Conservation (phyloP, 2,113 vertebrate species). For the Cariama cristata region DNA sequence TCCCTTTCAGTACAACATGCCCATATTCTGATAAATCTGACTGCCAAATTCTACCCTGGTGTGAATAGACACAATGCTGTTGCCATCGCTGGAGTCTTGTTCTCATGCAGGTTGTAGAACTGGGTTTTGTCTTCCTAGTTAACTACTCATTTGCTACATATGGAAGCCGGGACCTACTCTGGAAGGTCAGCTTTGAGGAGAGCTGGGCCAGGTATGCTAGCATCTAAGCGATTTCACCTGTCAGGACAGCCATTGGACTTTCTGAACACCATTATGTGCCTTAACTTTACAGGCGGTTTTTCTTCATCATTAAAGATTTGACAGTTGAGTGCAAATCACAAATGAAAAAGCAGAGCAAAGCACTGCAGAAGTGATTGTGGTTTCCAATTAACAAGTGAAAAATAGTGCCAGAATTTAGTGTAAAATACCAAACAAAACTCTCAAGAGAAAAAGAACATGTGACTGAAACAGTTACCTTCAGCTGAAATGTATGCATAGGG, state of each 20-base stretch:
- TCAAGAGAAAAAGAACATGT: constrained; percentile 25
- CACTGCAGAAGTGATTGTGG: not conserved
- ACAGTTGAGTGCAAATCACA: not conserved
- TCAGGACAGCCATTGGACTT: not conserved
- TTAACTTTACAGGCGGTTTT: not conserved
- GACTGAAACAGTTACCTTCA: constrained; percentile 24
- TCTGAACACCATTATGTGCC: not conserved
- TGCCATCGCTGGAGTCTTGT: not conserved
- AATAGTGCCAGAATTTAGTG: not conserved
- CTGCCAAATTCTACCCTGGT: not conserved
- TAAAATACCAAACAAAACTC: constrained; percentile 21
- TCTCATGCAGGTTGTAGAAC: not conserved
- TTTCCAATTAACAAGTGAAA: constrained; percentile 37
- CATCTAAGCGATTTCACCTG: not conserved
- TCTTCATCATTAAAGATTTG: not conserved
- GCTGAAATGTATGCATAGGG: constrained; percentile 6
- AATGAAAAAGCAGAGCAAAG: constrained; percentile 10
- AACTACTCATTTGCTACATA: rapidly evolving
- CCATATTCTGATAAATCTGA: not conserved
- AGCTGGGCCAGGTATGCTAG: not conserved
- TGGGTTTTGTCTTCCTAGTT: not conserved
- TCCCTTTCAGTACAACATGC: not conserved
- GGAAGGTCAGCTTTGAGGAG: not conserved
- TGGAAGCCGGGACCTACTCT: not conserved
- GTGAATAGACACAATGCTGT: not conserved